Evolutionary conservation across 1,140 invertebrate genomes (phyloP), one percentile per base, ranked within the genome.

Genomic region (Pachypsylla venusta): DNA sequence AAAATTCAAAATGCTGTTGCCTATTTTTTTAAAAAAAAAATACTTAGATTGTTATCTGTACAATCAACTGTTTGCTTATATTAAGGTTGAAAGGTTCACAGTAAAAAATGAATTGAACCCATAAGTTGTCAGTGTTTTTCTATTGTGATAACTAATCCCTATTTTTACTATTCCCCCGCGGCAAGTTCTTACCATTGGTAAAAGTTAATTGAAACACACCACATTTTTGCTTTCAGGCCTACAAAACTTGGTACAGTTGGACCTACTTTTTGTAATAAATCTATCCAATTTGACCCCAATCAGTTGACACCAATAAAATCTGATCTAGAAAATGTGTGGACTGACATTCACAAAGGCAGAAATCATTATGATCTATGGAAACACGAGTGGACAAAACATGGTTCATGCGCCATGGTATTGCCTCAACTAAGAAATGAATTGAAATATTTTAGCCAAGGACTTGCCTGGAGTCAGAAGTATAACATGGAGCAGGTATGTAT

Each of bases 371-470:
- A 76, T 5, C 75, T 91, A 5, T 91, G 87, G 88, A 73, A 79
- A 60, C 86, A 92, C 61, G 88, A 90, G 69, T 92, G 87, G 87
- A 68, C 74, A 1, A 92, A 90, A 67, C 88, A 92, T 69, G 88
- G 87, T 0, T 87, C 87, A 0, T 91, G 88, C 67, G 84, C 86
- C 14, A 73, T 78, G 0, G 64, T 68, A 5, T 60, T 88, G 1
- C 70, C 77, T n/a, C 48, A 65, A 5, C 67, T 90, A 1, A 75
- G 81, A 63, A 78, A 73, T 4, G 81, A 89, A 66, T 65, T 76
- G 0, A 86, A 87, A 66, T 91, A 88, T 68, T 90, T 90, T 62
- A 65, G 70, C 1, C 72, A 79, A 62, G 86, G 83, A 0, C 65
- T 90, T 1, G 66, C 76, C 13, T 81, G 82, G 74, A 69, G 80